A percentile compares a stretch with the other conserved stretches of the same genome.
phyloP scores from a whole-genome alignment of 1,140 invertebrate species.

The Bombus huntii region DNA sequence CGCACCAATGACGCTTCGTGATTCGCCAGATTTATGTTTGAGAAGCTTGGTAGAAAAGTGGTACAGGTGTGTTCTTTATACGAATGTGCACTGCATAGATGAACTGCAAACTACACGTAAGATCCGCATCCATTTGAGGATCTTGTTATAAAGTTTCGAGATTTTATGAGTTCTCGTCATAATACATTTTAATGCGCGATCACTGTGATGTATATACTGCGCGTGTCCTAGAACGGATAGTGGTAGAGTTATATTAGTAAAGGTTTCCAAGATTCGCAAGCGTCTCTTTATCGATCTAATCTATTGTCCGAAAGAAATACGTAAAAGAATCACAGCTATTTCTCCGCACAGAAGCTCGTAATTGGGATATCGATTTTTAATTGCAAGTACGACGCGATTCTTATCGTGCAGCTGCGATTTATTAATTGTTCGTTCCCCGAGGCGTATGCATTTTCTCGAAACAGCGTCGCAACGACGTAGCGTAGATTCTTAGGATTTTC shows the following conservation, averaged over 20 bases:
- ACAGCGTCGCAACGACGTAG: not conserved
- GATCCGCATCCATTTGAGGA: not conserved
- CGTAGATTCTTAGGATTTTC: not conserved
- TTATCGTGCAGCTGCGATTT: too few relatives aligned
- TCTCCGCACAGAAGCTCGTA: not conserved
- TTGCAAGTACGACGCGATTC: not conserved
- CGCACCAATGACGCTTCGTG: not conserved
- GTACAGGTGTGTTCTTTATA: too few relatives aligned
- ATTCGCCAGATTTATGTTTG: not conserved
- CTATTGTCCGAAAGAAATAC: not conserved
- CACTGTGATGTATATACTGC: too few relatives aligned
- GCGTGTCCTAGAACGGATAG: too few relatives aligned
- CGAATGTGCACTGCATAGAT: too few relatives aligned
- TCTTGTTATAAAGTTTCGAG: not conserved
- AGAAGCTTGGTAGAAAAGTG: not conserved
- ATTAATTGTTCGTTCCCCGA: not conserved
- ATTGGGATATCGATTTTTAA: constrained; percentile 35
- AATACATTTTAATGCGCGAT: too few relatives aligned
- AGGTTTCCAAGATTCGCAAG: not conserved
- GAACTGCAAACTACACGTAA: too few relatives aligned
- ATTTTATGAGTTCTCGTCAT: not conserved
- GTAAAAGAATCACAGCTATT: not conserved
- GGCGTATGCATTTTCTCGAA: not conserved
- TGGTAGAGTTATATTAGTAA: too few relatives aligned
- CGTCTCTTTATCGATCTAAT: not conserved